phyloP scores from a whole-genome alignment of 2,113 vertebrate species.

The Pterophyllum scalare region DNA sequence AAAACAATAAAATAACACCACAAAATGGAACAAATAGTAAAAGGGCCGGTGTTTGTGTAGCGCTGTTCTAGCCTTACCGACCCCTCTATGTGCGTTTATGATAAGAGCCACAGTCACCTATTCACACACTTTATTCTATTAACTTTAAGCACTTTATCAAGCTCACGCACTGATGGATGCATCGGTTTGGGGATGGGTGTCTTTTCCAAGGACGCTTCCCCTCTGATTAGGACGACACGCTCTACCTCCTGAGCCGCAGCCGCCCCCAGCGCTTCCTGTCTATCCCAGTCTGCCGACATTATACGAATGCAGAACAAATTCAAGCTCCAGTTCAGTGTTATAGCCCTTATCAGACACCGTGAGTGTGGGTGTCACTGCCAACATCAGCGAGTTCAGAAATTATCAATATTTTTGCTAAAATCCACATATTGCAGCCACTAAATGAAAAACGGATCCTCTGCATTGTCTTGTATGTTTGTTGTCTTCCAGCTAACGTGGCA shows the following conservation, averaged over 20 bases:
- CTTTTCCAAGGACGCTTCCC: neutral
- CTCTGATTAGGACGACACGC: neutral
- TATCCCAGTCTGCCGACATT: neutral
- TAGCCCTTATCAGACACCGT: neutral
- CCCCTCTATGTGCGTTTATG: neutral
- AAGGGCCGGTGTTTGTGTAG: neutral
- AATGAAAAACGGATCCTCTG: slow-evolving; percentile 1
- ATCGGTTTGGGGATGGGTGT: neutral
- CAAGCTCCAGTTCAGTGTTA: neutral
- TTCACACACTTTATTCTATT: neutral
- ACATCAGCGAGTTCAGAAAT: slow-evolving; percentile 1
- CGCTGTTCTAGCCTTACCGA: neutral
- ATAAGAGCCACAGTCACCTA: neutral
- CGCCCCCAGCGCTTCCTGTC: slow-evolving; percentile 6
- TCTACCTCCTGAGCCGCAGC: slow-evolving; percentile 7
- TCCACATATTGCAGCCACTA: neutral
- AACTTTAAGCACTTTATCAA: neutral
- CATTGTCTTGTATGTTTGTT: slow-evolving; percentile 23
- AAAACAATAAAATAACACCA: slow-evolving; percentile 4
- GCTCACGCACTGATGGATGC: neutral
- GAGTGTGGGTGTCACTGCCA: neutral
- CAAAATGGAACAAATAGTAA: neutral
- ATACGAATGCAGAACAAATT: slow-evolving; percentile 6
- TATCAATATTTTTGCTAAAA: neutral
- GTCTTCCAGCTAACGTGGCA: slow-evolving; percentile 33